Conservation (phyloP, 2,797 vertebrate species). For the Neopelma chrysocephalum region DNA sequence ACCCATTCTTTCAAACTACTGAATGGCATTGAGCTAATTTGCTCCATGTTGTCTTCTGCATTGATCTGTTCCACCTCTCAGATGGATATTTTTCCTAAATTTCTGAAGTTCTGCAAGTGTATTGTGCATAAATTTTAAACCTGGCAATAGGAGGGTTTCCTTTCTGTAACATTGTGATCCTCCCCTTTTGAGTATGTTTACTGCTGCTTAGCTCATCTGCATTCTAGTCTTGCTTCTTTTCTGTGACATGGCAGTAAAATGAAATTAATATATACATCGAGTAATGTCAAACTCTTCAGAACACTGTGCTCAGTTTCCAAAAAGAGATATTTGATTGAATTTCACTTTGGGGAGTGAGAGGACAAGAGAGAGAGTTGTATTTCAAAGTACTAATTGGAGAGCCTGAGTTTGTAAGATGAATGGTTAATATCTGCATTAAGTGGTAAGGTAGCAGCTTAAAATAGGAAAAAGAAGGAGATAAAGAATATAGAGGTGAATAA, state of each 20-base stretch:
- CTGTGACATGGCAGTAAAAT: background rate
- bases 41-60: background rate
- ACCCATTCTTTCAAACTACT: background rate
- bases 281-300: background rate
- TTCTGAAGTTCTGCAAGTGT: background rate
- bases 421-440: background rate
- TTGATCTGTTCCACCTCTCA: background rate
- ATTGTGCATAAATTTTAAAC: background rate
- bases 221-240: background rate
- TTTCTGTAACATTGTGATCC: background rate
- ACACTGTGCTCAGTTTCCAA: background rate
- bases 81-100: background rate
- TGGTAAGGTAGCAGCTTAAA: background rate
- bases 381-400: background rate
- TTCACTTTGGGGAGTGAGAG: background rate
- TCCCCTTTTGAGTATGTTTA: background rate
- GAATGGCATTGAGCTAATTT: background rate
- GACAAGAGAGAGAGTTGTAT: background rate
- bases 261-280: background rate
- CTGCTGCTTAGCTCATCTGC: background rate
- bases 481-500: background rate
- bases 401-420: background rate
- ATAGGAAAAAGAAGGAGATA: background rate
- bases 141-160: background rate
- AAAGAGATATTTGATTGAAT: background rate